Conservation (phyloP, 2,113 vertebrate species). For the Anolis carolinensis region DNA sequence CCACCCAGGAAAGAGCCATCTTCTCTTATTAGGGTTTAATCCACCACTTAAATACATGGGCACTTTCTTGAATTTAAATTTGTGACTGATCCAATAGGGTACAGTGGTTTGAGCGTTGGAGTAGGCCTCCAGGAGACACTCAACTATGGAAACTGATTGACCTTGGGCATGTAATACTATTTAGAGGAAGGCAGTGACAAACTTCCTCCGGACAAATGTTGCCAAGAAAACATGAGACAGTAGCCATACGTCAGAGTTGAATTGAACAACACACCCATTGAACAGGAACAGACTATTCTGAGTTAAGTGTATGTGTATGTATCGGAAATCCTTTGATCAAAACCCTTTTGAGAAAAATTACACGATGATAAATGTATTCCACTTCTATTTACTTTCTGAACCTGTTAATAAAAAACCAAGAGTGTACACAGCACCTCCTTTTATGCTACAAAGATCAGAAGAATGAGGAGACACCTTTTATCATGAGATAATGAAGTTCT, state of each 20-base stretch:
- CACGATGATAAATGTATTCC: neutral
- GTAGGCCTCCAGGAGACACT: too few species aligned
- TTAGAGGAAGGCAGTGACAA: too few species aligned
- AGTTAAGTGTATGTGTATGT: neutral
- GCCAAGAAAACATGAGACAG: too few species aligned
- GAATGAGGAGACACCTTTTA: neutral
- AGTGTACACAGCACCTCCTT: neutral
- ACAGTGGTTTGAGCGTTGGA: too few species aligned
- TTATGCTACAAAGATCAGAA: neutral
- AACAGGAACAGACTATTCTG: too few species aligned
- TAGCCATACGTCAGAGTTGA: too few species aligned
- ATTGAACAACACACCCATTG: too few species aligned
- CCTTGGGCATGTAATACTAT: too few species aligned
- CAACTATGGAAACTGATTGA: too few species aligned
- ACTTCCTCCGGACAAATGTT: too few species aligned
- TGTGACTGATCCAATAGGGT: neutral
- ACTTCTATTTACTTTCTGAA: neutral
- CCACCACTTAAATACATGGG: neutral
- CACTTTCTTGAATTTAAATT: neutral
- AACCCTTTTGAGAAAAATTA: neutral
- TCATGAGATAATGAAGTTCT: conserved; percentile 17
- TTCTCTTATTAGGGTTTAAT: neutral
- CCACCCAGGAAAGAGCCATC: neutral
- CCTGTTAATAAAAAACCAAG: neutral
- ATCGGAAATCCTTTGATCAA: neutral